Conservation (phyloP, 2,888 invertebrate genomes). For the Perithous albicinctus region DNA sequence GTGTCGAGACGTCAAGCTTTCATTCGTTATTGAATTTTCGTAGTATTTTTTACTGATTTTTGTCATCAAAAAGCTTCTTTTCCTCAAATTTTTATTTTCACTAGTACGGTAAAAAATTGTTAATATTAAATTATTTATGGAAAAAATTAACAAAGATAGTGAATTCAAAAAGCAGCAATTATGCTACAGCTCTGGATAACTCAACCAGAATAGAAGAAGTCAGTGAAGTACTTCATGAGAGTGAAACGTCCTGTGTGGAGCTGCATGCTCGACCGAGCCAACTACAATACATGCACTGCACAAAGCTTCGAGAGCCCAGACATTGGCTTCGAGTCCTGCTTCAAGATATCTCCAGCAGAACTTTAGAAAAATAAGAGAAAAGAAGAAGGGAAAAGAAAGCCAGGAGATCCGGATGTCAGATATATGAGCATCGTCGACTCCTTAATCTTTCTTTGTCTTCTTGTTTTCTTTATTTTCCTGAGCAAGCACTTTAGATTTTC, state of each 20-base stretch:
- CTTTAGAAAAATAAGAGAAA: not conserved
- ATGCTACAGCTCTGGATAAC: too few species aligned
- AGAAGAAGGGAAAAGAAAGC: constrained; percentile 14
- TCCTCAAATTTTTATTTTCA: too few species aligned
- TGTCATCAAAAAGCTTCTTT: too few species aligned
- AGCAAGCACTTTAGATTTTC: not conserved
- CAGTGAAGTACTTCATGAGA: not conserved
- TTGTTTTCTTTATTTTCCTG: not conserved
- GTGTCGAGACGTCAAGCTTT: too few species aligned
- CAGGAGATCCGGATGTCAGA: constrained; percentile 9
- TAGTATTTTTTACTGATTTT: too few species aligned
- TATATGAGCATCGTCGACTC: not conserved
- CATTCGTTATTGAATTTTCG: too few species aligned
- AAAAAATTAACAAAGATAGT: too few species aligned
- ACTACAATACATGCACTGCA: not conserved
- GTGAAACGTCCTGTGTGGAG: not conserved
- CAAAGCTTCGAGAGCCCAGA: constrained; percentile 1
- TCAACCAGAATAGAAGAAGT: constrained; percentile 3
- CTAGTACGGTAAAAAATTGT: too few species aligned
- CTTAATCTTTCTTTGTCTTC: too few species aligned
- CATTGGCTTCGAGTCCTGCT: not conserved
- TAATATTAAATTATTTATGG: too few species aligned
- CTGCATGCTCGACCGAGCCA: not conserved
- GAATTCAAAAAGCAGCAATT: too few species aligned
- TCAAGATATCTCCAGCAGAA: not conserved